Base-by-base conservation (phyloP, 2,113 vertebrate species). In the Gorsachius goisagi region DNA sequence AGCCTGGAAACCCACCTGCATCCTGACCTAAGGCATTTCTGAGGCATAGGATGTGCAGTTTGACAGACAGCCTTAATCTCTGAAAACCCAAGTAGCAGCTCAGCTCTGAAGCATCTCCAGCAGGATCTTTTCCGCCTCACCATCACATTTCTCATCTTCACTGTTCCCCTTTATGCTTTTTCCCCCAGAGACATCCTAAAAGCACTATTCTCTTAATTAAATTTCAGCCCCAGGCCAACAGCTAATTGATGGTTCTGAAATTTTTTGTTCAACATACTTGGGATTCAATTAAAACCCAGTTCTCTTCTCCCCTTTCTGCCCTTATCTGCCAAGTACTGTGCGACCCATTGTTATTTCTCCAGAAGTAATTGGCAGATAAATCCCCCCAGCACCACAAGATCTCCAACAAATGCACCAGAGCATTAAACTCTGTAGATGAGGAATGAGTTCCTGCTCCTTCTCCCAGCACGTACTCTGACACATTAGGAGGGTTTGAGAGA, bases 361-460 rank as follows among this genome's bases (percentile, higher is more conserved):
- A 78, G 85, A 90, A 89, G 44, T 78, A 94, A 89, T 78, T 95
- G 88, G 73, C 83, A 92, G 94, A 86, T 89, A 68, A 86, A 95
- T 89, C 69, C 67, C 75, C 44, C 28, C 9, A 1, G 68, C 75
- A 84, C 52, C 88, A 96, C 0, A 5, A 92, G 88, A 67, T 63
- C 47, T 67, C 53, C 75, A 77, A 77, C 59, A 95, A 95, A 66
- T 5, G 67, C 72, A 90, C 8, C 47, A 69, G 76, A 93, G 83
- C 22, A 0, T 94, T 85, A 79, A 93, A 91, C 20, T 47, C 78
- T 35, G 59, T 14, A 80, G 82, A 74, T 89, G 58, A 92, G 69
- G 33, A 94, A 82, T 6, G 44, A 91, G 44, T 15, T 89, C 49
- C 52, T 30, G 14, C 69, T 87, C 73, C 45, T 87, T 75, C 35